Conservation (phyloP, 2,888 invertebrate species). For the Dioctria linearis region DNA sequence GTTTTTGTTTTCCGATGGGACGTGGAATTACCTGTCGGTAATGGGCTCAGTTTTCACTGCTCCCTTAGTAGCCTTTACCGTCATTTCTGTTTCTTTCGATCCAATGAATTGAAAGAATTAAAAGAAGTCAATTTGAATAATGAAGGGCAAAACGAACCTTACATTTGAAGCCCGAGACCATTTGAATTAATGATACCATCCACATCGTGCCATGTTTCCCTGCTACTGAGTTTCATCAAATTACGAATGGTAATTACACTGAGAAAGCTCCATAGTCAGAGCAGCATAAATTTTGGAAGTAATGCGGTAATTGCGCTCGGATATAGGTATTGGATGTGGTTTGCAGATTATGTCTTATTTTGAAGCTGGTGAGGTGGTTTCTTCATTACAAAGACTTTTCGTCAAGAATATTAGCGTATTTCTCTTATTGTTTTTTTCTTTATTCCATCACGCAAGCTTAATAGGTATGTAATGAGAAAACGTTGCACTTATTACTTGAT, state of each 20-base stretch:
- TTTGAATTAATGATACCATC: constrained; percentile 46
- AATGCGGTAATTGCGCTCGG: constrained; percentile 3
- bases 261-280: background rate
- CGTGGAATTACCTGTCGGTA: constrained; percentile 12
- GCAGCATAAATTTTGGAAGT: constrained; percentile 13
- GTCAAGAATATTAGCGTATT: too few relatives aligned
- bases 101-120: constrained; percentile 45
- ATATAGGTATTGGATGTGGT: constrained; percentile 12
- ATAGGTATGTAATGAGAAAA: too few relatives aligned
- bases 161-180: constrained; percentile 29
- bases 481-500: too few relatives aligned
- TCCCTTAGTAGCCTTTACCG: constrained; percentile 18
- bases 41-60: constrained; percentile 35
- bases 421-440: too few relatives aligned
- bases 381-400: background rate
- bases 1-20: constrained; percentile 32
- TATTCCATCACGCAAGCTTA: too few relatives aligned
- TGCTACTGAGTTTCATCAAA: constrained; percentile 47
- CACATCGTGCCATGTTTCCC: background rate
- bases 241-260: constrained; percentile 33
- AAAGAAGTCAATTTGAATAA: constrained; percentile 51
- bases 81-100: constrained; percentile 19
- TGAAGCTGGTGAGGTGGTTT: constrained; percentile 29
- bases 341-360: constrained; percentile 19
- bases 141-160: constrained; percentile 47